Conservation (phyloP, 1,140 invertebrate genomes). For the Daktulosphaira vitifoliae region DNA sequence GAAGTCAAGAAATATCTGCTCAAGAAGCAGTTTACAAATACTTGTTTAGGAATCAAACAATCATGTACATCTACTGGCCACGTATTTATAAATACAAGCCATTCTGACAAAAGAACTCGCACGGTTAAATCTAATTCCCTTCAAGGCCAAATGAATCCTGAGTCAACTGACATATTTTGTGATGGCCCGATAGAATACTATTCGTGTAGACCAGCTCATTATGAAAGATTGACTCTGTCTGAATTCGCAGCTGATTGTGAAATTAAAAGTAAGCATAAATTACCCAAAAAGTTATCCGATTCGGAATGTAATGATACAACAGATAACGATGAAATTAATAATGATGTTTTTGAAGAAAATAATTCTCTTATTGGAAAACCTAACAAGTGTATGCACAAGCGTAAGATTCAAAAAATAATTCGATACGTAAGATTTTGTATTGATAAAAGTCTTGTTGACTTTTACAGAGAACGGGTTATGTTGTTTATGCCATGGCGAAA, state of each 20-base stretch:
- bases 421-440: neutral
- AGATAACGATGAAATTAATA: too few species aligned
- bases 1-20: constrained; percentile 1
- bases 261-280: too few species aligned
- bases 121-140: neutral
- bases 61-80: neutral
- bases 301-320: too few species aligned
- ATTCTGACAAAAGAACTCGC: neutral
- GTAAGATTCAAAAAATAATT: neutral
- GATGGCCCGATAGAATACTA: neutral
- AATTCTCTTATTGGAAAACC: too few species aligned
- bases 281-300: too few species aligned
- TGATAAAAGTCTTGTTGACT: constrained; percentile 29
- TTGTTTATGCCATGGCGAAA: constrained; percentile 39
- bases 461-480: constrained; percentile 38
- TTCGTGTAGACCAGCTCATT: neutral
- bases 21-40: constrained; percentile 12
- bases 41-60: neutral
- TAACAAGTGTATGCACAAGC: neutral
- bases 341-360: too few species aligned
- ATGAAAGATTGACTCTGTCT: neutral
- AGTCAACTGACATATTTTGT: neutral
- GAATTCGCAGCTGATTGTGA: neutral
- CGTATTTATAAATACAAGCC: constrained; percentile 1
- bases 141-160: neutral